phyloP scores from a whole-genome alignment of 2,888 invertebrate species.

The Cantharis rufa region DNA sequence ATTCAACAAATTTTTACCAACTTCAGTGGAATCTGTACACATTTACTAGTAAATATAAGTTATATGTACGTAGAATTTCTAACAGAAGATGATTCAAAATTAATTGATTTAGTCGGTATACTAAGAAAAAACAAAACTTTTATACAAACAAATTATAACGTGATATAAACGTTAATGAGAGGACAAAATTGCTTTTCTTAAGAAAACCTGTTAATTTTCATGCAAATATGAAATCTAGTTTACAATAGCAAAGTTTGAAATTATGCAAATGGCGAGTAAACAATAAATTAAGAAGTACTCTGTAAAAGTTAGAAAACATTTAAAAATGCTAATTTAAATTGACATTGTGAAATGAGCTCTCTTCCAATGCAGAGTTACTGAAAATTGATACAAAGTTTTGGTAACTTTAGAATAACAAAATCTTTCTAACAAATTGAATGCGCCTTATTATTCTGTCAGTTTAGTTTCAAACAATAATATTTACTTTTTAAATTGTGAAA shows the following conservation, averaged over 20 bases:
- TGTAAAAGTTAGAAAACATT: conserved; percentile 44
- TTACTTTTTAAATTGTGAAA: conserved; percentile 26
- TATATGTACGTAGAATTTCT: too few relatives aligned
- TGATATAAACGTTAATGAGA: conserved; percentile 12
- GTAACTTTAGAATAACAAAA: conserved; percentile 28
- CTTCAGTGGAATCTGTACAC: too few relatives aligned
- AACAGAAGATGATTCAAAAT: too few relatives aligned
- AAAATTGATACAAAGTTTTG: conserved; percentile 38
- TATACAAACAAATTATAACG: conserved; percentile 3
- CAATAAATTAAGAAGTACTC: conserved; percentile 40
- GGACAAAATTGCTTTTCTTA: conserved; percentile 20
- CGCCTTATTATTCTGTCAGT: conserved; percentile 31
- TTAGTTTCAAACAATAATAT: conserved; percentile 34
- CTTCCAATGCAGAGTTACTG: conserved; percentile 37
- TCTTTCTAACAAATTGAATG: conserved; percentile 27
- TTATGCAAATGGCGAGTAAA: conserved; percentile 38
- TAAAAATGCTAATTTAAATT: conserved; percentile 48
- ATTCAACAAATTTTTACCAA: too few relatives aligned
- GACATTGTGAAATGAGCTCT: conserved; percentile 45
- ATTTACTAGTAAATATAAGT: too few relatives aligned
- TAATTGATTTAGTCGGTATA: background rate
- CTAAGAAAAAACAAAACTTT: background rate
- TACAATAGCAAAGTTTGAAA: conserved; percentile 33
- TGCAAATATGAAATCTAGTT: conserved; percentile 29
- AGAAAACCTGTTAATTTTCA: conserved; percentile 27